Evolutionary conservation across 1,140 invertebrate genomes (phyloP), one percentile per base, ranked within the genome.

Genomic region (Bombus waltoni): DNA sequence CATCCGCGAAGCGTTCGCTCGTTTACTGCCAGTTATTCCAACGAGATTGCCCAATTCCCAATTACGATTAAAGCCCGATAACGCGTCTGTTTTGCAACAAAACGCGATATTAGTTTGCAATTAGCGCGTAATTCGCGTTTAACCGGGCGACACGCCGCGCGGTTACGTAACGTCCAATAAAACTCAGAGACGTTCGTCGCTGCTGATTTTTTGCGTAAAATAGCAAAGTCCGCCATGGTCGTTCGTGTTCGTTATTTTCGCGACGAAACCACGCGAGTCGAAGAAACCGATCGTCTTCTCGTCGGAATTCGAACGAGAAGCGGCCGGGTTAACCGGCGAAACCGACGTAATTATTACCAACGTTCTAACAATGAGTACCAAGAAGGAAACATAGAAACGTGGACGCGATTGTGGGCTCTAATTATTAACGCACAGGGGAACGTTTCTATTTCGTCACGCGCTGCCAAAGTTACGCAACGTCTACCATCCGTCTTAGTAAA

Each of bases 381-480:
- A 85, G 77, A 73, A 81, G 40, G 70, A 40, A 85, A 85, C 70
- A 35, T 81, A 57, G 70, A 80, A 85, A 80, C 65, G 77, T 11
- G 57, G 35, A 59, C 77, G 70, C 25, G 76, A 81, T 81, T 44
- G 57, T 42, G 42, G 68, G 22, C 42, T 47, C 77, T 85, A 85
- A 80, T 81, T 73, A 73, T 72, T 65, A 81, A 85, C 77, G 76
- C 57, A 66, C 22, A 66, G 68, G 35, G 68, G 28, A 66, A 85
- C 77, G 40, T 79, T 84, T 78, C 82, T 78, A 47, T 78, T 71
- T 78, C 82, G 25, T 78, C 75, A 78, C n/a, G 15, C 35, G 47
- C 28, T 22, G 10, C 4, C 35, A 6, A 32, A 32, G 9, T 85
- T 85, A 57, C 77, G 57, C 57, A 85, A 85, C 53, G 10, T 28